Evolutionary conservation across 2,888 invertebrate species (phyloP).

Genomic region (Eulithis prunata): DNA sequence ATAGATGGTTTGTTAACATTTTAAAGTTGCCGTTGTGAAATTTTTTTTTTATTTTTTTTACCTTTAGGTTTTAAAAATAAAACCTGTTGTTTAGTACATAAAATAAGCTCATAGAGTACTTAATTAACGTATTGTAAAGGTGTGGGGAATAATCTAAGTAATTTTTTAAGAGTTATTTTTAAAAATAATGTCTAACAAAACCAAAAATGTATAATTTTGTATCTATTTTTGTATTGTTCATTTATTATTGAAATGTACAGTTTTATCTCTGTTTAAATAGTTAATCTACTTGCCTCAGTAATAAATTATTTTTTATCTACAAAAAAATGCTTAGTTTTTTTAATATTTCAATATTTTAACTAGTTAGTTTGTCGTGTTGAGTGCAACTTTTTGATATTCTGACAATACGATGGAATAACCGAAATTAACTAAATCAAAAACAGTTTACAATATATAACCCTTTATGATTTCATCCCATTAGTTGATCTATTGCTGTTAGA

Average conservation of each 20-base stretch:
- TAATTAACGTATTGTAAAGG: conserved; percentile 27
- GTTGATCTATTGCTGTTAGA: too few species aligned
- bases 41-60: neutral
- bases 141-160: conserved; percentile 24
- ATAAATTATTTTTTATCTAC: conserved; percentile 23
- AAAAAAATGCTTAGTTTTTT: conserved; percentile 4
- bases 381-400: too few species aligned
- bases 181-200: conserved; percentile 16
- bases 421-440: too few species aligned
- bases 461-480: too few species aligned
- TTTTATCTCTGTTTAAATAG: conserved; percentile 5
- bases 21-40: neutral
- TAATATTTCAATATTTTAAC: too few species aligned
- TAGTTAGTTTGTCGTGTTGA: too few species aligned
- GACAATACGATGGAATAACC: too few species aligned
- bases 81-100: conserved; percentile 21
- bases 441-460: too few species aligned
- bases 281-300: conserved; percentile 33
- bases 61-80: conserved; percentile 2
- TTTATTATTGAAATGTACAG: conserved; percentile 2
- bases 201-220: conserved; percentile 15
- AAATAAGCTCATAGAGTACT: conserved; percentile 25
- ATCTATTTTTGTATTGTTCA: conserved; percentile 10
- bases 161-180: neutral
- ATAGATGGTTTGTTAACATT: neutral